Evolutionary conservation across 2,113 vertebrate species (phyloP), one percentile per base, ranked within the genome.

Genomic region (Proterorhinus semilunaris): DNA sequence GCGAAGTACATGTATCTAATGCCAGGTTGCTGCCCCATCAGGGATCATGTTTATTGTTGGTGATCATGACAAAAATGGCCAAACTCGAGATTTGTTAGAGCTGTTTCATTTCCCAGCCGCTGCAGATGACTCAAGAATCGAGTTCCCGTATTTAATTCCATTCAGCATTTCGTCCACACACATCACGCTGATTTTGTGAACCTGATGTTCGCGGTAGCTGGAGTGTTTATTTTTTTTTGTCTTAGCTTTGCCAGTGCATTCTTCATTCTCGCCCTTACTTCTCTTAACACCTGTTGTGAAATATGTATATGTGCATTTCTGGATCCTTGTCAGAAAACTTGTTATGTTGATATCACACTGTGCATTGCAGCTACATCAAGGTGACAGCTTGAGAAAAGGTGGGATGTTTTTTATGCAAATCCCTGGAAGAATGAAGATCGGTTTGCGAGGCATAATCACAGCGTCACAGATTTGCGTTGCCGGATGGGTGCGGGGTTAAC

Each of bases 311-410:
- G 79, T 88, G 81, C 83, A 72, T 91, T 86, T 85, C 71, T 88
- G 85, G 83, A 81, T 80, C 62, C 65, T 79, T 76, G 71, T 89
- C 81, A 86, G 76, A 17, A 85, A 86, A 88, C 80, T 80, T 89
- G 88, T 90, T 89, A 86, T 84, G 82, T 84, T 83, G 86, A 75
- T 81, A 89, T 90, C 84, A 78, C 88, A 85, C 88, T 66, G 76
- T 12, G 57, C 67, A 51, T 70, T 72, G 80, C 84, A 81, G 87
- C 71, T 68, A 78, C 81, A 88, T 81, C 82, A 82, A 89, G 88
- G 87, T 86, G 86, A 76, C 85, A 86, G 74, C 74, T 80, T 47
- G 73, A 69, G 69, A 80, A 82, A 83, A 87, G 85, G 88, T 82
- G 87, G 64, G 78, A 83, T 82, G 79, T 81, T 80, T 87, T 36